These are phyloP conservation scores for Sclerodermus sp. DNA, from an alignment of 2,888 invertebrate species.

Conservation along the genomic window DNA sequence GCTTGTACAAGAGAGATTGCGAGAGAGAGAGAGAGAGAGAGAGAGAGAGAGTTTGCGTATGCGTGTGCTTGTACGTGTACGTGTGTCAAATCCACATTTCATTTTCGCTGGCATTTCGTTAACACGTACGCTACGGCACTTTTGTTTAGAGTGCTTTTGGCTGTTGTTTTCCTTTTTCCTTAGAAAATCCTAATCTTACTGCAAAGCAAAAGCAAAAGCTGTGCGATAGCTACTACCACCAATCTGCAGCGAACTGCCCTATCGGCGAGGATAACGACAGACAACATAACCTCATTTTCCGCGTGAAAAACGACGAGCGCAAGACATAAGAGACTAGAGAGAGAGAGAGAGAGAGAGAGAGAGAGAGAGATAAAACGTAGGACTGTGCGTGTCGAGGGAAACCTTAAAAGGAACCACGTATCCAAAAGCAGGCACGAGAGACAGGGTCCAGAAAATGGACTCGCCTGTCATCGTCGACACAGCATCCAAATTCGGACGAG, in stretches of 20 bases:
- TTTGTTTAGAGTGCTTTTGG: no score
- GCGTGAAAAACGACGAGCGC: neutral
- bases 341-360: neutral
- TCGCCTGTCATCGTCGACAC: constrained; percentile 67
- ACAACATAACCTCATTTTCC: neutral
- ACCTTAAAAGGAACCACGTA: constrained; percentile 26
- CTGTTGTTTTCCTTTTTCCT: no score
- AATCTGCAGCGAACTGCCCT: neutral
- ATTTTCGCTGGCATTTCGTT: constrained; percentile 16
- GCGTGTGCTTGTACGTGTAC: no score
- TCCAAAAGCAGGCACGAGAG: constrained; percentile 27
- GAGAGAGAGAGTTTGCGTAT: no score
- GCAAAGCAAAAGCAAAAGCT: no score
- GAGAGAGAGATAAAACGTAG: no score
- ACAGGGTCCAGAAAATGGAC: constrained; percentile 58
- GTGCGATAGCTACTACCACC: no score
- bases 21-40: no score
- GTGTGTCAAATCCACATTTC: constrained; percentile 10
- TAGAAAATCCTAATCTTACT: no score
- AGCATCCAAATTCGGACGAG: constrained; percentile 63
- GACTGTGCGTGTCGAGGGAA: neutral
- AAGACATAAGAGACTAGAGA: constrained; percentile 4
- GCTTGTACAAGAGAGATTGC: constrained; percentile 10
- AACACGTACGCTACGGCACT: constrained; percentile 11
- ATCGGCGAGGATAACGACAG: neutral